These are phyloP conservation scores for Macrosiphum euphorbiae DNA, from an alignment of 2,888 invertebrate species.

Conservation along the genomic window DNA sequence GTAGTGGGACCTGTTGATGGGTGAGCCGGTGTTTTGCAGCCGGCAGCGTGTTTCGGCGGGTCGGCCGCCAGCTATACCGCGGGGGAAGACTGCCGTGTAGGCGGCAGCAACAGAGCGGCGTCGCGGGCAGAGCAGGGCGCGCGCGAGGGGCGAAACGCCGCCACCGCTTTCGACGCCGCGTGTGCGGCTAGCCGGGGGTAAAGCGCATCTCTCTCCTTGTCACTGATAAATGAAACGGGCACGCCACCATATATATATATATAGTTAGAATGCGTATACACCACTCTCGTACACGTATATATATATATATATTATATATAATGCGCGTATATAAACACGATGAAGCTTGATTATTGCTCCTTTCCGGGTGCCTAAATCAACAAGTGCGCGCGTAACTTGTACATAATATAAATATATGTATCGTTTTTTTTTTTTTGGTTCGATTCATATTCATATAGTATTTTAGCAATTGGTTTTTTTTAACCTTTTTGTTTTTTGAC, in stretches of 20 bases:
- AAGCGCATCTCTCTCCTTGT: slow-evolving; percentile 63
- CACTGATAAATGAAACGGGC: slow-evolving; percentile 65
- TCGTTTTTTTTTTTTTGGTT: slow-evolving; percentile 6
- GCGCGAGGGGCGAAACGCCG: slow-evolving; percentile 55
- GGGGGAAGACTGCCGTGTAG: slow-evolving; percentile 45
- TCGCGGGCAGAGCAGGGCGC: slow-evolving; percentile 1
- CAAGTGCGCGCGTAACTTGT: slow-evolving; percentile 48
- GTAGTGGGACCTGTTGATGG: slow-evolving; percentile 59
- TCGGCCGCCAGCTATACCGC: slow-evolving; percentile 16
- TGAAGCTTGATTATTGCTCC: slow-evolving; percentile 59
- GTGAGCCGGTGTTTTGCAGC: slow-evolving; percentile 52
- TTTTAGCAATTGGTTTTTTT: background rate
- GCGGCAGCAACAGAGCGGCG: slow-evolving; percentile 23
- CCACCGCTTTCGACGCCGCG: slow-evolving; percentile 24
- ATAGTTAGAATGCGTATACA: slow-evolving; percentile 6
- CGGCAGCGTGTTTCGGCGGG: slow-evolving; percentile 57
- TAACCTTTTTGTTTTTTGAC: background rate
- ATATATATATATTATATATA: background rate
- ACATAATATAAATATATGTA: background rate
- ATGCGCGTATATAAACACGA: slow-evolving; percentile 47
- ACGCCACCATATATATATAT: slow-evolving; percentile 36
- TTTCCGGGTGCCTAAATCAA: slow-evolving; percentile 62
- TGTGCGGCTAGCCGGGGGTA: slow-evolving; percentile 38
- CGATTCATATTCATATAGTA: background rate
- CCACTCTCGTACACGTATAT: background rate